Conservation (phyloP, 2,797 vertebrate genomes). For the Lophius americanus region DNA sequence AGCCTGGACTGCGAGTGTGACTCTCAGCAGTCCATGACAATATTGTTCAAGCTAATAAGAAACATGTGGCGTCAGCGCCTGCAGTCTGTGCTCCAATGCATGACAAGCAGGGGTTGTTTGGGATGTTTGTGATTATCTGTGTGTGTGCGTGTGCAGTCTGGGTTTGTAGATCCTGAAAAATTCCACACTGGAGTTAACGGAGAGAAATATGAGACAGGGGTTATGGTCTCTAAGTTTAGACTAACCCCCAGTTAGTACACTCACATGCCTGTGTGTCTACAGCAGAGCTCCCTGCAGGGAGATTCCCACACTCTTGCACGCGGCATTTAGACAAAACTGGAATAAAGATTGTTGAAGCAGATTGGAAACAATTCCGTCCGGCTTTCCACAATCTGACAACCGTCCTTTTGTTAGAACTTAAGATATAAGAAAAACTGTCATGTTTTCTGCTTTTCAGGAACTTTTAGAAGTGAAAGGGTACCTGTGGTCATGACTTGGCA, state of each 20-base stretch:
- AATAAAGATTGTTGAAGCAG: slow-evolving; percentile 21
- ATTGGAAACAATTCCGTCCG: slow-evolving; percentile 1
- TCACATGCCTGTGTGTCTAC: slow-evolving; percentile 64
- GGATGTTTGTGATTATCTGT: slow-evolving; percentile 15
- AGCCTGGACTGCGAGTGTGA: slow-evolving; percentile 40
- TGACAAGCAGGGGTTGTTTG: slow-evolving; percentile 22
- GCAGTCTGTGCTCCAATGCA: slow-evolving; percentile 26
- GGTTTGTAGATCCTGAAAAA: slow-evolving; percentile 44
- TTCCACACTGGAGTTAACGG: slow-evolving; percentile 43
- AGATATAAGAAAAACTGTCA: neutral
- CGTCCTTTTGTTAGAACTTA: neutral
- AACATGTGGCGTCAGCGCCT: slow-evolving; percentile 56
- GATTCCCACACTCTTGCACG: slow-evolving; percentile 62
- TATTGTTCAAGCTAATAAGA: slow-evolving; percentile 51
- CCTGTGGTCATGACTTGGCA: slow-evolving; percentile 24
- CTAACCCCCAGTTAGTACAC: slow-evolving; percentile 65
- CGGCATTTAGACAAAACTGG: slow-evolving; percentile 26
- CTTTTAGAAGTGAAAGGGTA: slow-evolving; percentile 8
- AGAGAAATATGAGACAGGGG: slow-evolving; percentile 75
- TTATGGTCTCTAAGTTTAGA: slow-evolving; percentile 81
- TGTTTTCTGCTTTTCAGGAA: neutral
- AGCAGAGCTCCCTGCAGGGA: slow-evolving; percentile 63
- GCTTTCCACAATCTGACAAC: neutral
- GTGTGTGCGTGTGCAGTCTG: slow-evolving; percentile 19
- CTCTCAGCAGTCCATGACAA: slow-evolving; percentile 60